Evolutionary conservation across 2,888 invertebrate species (phyloP), one percentile per base, ranked within the genome.

Genomic region (Lasioglossum villosulum): DNA sequence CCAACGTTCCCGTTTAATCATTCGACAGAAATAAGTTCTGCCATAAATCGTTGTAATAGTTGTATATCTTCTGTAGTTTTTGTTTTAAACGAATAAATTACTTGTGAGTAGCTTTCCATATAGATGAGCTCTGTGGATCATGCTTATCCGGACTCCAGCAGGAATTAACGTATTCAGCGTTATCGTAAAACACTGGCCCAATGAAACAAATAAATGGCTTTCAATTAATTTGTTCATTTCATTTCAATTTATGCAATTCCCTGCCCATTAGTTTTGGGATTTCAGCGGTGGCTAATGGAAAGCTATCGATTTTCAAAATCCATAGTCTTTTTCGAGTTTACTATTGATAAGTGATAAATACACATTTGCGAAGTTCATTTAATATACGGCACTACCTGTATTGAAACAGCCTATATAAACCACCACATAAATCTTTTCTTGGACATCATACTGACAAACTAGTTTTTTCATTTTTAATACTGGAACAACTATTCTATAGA

Each of bases 1-100:
- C 16, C 8, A 75, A 63, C 63, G 34, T 39, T 10, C 42, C 48
- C 59, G 27, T 63, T 75, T 34, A 27, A 80, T 75, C 76, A 42
- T 30, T 30, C 8, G 23, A 10, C 23, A 42, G 12, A 74, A 63
- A 30, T 30, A 30, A 16, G 30, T 63, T 63, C 63, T 16, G 16
- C 30, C 30, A 63, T 63, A 16, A 63, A 63, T 63, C 27, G 30
- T 30, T 30, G 56, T 56, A 10, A n/a, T 56, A 23, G 52, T 52
- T 23, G n/a, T 56, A 56, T 56, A n/a, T 30, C 63, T 16, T 63
- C 5, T 16, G 30, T 14, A 0, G 30, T 30, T 63, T 16, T 30
- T 6, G 14, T 63, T 30, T 30, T 30, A 14, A 63, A 63, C 63
- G 63, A 30, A 63, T 30, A 63, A 63, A 30, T 63, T 30, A 63